Evolutionary conservation across 30 jellyfish, hydroid and myxozoan genomes (phyloP).

Genomic region (Rhopilema esculentum): DNA sequence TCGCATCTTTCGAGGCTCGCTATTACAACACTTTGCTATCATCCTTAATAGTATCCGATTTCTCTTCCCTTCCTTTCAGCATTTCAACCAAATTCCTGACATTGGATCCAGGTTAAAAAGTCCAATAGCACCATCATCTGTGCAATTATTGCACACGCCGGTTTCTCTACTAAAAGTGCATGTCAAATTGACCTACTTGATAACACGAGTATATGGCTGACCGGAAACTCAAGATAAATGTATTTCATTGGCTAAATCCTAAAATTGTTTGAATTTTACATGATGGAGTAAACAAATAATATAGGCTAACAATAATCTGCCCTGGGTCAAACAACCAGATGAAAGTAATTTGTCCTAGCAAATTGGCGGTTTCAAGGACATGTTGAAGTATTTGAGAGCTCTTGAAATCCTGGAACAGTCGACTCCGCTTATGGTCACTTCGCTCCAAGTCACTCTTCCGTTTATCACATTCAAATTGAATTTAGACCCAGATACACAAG

Average conservation of each 20-base stretch:
- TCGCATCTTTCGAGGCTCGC: too few relatives aligned
- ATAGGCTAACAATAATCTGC: neutral
- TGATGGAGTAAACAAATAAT: neutral
- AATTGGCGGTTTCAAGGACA: neutral
- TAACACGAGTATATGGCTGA: neutral
- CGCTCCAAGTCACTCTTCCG: neutral
- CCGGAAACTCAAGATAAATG: too few relatives aligned
- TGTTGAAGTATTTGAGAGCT: neutral
- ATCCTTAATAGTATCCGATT: too few relatives aligned
- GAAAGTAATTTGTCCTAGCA: neutral
- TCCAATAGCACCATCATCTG: neutral
- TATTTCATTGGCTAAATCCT: too few relatives aligned
- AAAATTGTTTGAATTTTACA: too few relatives aligned
- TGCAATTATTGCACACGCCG: neutral
- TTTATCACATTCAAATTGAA: too few relatives aligned
- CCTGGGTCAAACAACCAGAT: neutral
- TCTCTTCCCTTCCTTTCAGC: too few relatives aligned
- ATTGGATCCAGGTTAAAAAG: neutral
- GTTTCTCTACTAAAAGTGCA: neutral
- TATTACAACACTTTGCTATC: too few relatives aligned
- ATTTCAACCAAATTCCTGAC: neutral
- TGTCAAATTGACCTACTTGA: neutral
- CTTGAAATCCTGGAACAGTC: neutral
- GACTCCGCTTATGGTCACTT: neutral
- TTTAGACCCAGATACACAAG: too few relatives aligned